These are phyloP conservation scores for Drosophila saltans DNA, from an alignment of 1,140 invertebrate species.

Conservation along the genomic window DNA sequence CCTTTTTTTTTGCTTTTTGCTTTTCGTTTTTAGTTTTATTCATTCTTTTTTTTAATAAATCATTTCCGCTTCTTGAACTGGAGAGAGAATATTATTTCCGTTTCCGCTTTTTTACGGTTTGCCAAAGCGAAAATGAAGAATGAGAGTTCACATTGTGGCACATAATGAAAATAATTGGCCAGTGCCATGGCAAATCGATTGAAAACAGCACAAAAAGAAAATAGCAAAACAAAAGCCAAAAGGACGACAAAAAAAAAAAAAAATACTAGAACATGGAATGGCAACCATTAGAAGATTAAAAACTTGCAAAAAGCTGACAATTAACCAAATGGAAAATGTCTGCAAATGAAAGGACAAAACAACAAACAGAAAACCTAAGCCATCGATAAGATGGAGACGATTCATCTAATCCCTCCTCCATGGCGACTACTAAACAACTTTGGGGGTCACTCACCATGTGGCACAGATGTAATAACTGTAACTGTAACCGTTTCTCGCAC, in stretches of 20 bases:
- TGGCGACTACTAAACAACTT: conserved; percentile 46
- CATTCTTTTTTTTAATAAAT: conserved; percentile 73
- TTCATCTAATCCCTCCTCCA: conserved; percentile 10
- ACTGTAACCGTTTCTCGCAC: conserved; percentile 36
- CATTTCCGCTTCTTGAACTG: conserved; percentile 75
- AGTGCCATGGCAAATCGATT: conserved; percentile 37
- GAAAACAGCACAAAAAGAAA: conserved; percentile 12
- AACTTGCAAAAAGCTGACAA: conserved; percentile 45
- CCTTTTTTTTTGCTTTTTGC: conserved; percentile 22
- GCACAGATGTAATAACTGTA: conserved; percentile 65
- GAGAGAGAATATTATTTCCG: conserved; percentile 64
- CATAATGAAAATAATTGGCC: conserved; percentile 49
- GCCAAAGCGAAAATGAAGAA: conserved; percentile 3
- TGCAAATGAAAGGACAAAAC: conserved; percentile 21
- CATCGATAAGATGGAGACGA: conserved; percentile 12
- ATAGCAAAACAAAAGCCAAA: background rate
- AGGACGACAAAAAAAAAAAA: background rate
- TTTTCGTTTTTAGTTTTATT: conserved; percentile 31
- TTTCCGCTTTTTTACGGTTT: conserved; percentile 37
- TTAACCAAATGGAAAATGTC: conserved; percentile 38
- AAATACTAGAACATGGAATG: conserved; percentile 12
- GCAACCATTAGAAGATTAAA: conserved; percentile 70
- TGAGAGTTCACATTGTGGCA: conserved; percentile 14
- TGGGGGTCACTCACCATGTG: conserved; percentile 46
- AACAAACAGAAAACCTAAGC: background rate